Percentiles rank a stretch among this genome's conserved stretches.
Evolutionary conservation across 2,797 vertebrate species (phyloP).

Genomic region (Sebastes oblongus): DNA sequence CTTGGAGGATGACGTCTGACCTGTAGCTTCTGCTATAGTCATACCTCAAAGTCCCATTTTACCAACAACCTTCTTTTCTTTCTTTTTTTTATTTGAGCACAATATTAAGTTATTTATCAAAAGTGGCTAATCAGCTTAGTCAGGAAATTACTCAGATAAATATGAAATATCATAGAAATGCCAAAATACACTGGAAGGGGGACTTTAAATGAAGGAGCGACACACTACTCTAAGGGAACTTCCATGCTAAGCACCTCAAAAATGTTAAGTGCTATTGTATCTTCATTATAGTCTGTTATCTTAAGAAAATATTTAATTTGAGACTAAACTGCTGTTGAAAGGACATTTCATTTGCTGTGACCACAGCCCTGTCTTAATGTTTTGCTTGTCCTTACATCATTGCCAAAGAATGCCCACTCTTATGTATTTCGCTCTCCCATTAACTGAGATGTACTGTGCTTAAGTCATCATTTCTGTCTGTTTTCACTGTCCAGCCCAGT

Average conservation of each 20-base stretch:
- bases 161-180: too few relatives aligned
- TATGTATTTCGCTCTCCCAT: neutral
- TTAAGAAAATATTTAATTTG: neutral
- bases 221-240: too few relatives aligned
- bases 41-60: too few relatives aligned
- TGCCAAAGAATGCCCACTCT: neutral
- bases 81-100: too few relatives aligned
- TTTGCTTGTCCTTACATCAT: neutral
- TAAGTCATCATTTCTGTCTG: neutral
- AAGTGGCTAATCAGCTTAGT: too few relatives aligned
- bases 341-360: neutral
- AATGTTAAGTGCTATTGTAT: neutral
- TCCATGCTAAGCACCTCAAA: neutral
- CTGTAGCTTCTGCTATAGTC: too few relatives aligned
- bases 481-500: neutral
- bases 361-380: neutral
- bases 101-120: too few relatives aligned
- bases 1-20: too few relatives aligned
- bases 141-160: too few relatives aligned
- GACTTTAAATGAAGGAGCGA: too few relatives aligned
- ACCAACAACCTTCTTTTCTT: too few relatives aligned
- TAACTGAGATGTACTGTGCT: neutral
- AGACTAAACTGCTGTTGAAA: neutral
- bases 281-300: neutral
- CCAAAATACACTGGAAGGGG: too few relatives aligned